Base-by-base conservation (phyloP, 2,797 vertebrate genomes). In the Myotis myotis region DNA sequence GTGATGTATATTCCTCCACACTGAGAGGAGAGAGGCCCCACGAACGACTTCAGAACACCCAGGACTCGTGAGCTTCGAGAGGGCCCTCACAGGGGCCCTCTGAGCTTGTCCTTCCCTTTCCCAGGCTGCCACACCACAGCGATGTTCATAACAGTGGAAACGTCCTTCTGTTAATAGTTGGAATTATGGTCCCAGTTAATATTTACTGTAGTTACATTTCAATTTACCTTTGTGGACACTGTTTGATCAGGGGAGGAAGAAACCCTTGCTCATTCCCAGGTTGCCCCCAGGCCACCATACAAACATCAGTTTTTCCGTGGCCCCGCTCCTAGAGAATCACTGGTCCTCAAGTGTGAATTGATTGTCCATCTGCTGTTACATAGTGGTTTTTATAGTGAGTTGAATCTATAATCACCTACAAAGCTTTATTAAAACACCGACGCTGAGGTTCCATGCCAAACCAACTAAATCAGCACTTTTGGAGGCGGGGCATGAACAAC, bases 181-280 rank as follows among this genome's bases (percentile, higher is more conserved):
- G 82, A 94, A 97, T 97, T 97, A 93, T 86, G 55, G 19, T 96
- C 55, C n/a, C 83, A 92, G 94, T 93, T 94, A 92, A 89, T 90
- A 80, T 97, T 97, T 97, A 96, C 97, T 95, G 49, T 74, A 90
- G 49, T 96, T 96, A 87, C 74, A 64, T 74, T 94, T 71, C 93
- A 78, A 97, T 95, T 92, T 97, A 94, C 93, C 80, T 93, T 81
- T 97, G 89, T 88, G 80, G 70, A 82, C 88, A 91, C 94, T 80
- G 36, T 87, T 97, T 95, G 95, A 91, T 82, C 86, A 95, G n/a
- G 22, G 28, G 15, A 74, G 25, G 41, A 80, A 25, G 47, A 92
- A 87, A 86, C 7, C 3, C 16, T 86, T 47, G 3, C 44, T 93
- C 62, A 68, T 84, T 70, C 53, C 64, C 22, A 41, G 33, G 11